A percentile compares a stretch with the other conserved stretches of the same genome.
phyloP scores from a whole-genome alignment of 2,113 vertebrate species.

The Pachypanchax playfairii region DNA sequence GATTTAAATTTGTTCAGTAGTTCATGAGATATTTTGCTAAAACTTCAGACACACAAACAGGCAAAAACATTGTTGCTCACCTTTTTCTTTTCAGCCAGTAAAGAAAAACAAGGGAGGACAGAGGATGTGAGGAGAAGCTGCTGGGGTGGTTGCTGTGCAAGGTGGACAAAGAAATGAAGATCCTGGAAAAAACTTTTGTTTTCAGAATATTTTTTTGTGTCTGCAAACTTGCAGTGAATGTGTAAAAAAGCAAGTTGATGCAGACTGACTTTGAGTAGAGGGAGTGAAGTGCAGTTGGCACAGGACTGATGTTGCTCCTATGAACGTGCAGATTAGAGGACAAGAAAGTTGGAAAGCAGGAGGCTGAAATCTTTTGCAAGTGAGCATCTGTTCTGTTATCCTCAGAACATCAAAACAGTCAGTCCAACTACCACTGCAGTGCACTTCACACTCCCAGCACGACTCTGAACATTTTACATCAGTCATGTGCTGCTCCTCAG shows the following conservation, averaged over 20 bases:
- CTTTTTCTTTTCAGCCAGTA: no score
- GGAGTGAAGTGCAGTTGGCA: conserved; percentile 7
- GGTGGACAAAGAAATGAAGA: conserved; percentile 1
- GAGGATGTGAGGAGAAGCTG: neutral
- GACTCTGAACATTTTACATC: conserved; percentile 24
- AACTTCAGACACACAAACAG: no score
- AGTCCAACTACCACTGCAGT: conserved; percentile 40
- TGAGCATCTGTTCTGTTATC: conserved; percentile 51
- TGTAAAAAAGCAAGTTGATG: conserved; percentile 12
- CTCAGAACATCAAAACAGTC: conserved; percentile 52
- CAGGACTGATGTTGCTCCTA: conserved; percentile 37
- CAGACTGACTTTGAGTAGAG: conserved; percentile 7
- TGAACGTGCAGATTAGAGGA: conserved; percentile 26
- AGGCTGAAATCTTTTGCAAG: conserved; percentile 22
- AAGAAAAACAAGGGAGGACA: conserved; percentile 1
- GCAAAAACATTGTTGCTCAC: no score
- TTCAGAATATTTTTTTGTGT: neutral
- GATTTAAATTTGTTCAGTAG: no score
- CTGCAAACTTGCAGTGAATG: conserved; percentile 12
- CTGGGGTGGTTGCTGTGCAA: conserved; percentile 9
- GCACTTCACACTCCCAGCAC: conserved; percentile 34
- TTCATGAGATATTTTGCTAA: no score
- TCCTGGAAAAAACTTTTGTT: conserved; percentile 7
- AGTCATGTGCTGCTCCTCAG: conserved; percentile 27
- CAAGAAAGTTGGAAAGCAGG: conserved; percentile 1